Percentiles rank a stretch among this genome's conserved stretches.
These are phyloP conservation scores for Lepus oiostolus DNA, from an alignment of 2,797 vertebrate genomes.

Conservation along the genomic window DNA sequence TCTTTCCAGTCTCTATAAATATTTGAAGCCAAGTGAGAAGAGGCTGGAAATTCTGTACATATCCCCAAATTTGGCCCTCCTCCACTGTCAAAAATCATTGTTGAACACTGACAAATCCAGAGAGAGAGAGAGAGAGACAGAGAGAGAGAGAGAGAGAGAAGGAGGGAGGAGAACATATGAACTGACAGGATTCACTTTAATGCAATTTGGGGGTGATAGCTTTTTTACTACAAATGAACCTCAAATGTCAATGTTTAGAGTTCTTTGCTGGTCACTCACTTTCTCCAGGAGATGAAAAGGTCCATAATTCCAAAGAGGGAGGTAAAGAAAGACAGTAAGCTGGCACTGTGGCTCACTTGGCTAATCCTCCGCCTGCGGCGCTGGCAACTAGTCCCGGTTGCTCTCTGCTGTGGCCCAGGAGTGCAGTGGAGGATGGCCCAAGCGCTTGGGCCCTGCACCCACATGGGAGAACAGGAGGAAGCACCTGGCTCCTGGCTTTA, in stretches of 20 bases:
- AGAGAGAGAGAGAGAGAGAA: too few relatives aligned
- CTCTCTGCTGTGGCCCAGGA: too few relatives aligned
- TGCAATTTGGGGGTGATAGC: not conserved
- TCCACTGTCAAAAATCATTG: not conserved
- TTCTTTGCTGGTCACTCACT: not conserved
- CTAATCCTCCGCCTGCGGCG: too few relatives aligned
- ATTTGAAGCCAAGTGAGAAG: not conserved
- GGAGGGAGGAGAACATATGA: not conserved
- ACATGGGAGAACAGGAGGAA: too few relatives aligned
- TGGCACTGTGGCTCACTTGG: too few relatives aligned
- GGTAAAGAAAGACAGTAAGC: not conserved
- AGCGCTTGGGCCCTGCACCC: too few relatives aligned
- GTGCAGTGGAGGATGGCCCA: too few relatives aligned
- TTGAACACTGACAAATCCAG: too few relatives aligned
- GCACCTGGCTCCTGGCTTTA: too few relatives aligned
- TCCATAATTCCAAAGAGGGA: not conserved
- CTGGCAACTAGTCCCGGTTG: too few relatives aligned
- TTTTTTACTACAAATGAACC: constrained; percentile 23
- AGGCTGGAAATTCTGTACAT: constrained; percentile 23
- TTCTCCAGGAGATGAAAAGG: not conserved
- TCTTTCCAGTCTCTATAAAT: not conserved
- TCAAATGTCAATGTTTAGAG: constrained; percentile 17
- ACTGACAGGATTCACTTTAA: not conserved
- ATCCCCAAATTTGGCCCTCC: not conserved
- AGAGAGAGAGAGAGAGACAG: too few relatives aligned